A percentile compares a stretch with the other conserved stretches of the same genome.
Evolutionary conservation across 2,113 vertebrate species (phyloP).

Genomic region (Morone chrysops): DNA sequence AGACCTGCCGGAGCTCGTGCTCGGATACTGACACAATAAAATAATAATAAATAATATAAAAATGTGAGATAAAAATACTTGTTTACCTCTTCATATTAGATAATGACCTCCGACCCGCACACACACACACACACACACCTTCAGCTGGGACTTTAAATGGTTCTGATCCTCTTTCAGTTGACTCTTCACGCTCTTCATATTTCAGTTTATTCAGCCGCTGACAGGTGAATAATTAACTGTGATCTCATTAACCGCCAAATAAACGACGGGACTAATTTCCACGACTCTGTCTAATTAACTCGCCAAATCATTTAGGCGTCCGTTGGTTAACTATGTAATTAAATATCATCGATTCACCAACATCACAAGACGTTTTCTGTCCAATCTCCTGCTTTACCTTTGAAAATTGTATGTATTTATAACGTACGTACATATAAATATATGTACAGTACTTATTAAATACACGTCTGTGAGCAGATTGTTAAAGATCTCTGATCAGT

Average conservation of each 20-base stretch:
- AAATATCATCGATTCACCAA: constrained; percentile 15
- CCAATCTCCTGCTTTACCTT: background rate
- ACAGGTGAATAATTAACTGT: constrained; percentile 71
- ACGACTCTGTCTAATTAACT: constrained; percentile 58
- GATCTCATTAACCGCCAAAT: constrained; percentile 67
- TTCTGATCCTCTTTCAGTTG: background rate
- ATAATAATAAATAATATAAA: too few species aligned
- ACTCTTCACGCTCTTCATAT: constrained; percentile 45
- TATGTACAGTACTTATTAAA: background rate
- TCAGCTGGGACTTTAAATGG: background rate
- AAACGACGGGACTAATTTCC: constrained; percentile 52
- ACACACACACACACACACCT: background rate
- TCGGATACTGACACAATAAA: background rate
- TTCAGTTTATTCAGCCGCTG: constrained; percentile 30
- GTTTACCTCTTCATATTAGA: background rate
- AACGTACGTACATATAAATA: background rate
- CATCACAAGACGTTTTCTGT: constrained; percentile 1
- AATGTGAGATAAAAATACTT: too few species aligned
- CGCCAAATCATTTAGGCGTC: constrained; percentile 31
- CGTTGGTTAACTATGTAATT: constrained; percentile 38
- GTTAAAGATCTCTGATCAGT: background rate
- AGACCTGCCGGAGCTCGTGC: constrained; percentile 14
- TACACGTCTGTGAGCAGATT: background rate
- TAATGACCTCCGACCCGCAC: background rate
- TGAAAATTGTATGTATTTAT: background rate